Percentiles rank a stretch among this genome's conserved stretches.
phyloP scores from a whole-genome alignment of 2,113 vertebrate genomes.

The Cettia cetti region DNA sequence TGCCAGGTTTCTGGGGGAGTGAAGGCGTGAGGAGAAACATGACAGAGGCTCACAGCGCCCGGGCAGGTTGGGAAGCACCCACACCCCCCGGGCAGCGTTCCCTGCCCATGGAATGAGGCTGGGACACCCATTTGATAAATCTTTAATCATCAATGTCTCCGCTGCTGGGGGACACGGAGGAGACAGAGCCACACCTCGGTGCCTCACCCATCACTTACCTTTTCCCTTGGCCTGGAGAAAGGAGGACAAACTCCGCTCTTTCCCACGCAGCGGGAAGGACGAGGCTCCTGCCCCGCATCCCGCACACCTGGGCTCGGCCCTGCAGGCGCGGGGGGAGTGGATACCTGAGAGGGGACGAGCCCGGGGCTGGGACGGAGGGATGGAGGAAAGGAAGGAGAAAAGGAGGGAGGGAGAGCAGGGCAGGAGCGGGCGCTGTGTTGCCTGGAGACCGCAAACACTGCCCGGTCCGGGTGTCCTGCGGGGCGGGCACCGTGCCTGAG shows the following conservation, averaged over 20 bases:
- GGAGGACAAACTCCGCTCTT: neutral
- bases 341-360: neutral
- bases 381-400: neutral
- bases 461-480: neutral
- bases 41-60: neutral
- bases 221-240: neutral
- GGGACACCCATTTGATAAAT: fast-evolving
- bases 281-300: neutral
- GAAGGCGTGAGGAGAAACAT: neutral
- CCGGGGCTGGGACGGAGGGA: neutral
- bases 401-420: neutral
- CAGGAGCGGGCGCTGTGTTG: neutral
- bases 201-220: neutral
- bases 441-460: constrained; percentile 68
- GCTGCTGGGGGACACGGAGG: neutral
- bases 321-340: neutral
- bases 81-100: fast-evolving
- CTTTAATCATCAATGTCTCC: neutral
- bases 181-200: fast-evolving
- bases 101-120: neutral
- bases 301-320: neutral
- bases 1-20: neutral
- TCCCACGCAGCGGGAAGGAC: fast-evolving
- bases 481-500: neutral
- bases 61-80: neutral